Evolutionary conservation across 2,113 vertebrate genomes (phyloP).

Genomic region (Chaenocephalus aceratus): DNA sequence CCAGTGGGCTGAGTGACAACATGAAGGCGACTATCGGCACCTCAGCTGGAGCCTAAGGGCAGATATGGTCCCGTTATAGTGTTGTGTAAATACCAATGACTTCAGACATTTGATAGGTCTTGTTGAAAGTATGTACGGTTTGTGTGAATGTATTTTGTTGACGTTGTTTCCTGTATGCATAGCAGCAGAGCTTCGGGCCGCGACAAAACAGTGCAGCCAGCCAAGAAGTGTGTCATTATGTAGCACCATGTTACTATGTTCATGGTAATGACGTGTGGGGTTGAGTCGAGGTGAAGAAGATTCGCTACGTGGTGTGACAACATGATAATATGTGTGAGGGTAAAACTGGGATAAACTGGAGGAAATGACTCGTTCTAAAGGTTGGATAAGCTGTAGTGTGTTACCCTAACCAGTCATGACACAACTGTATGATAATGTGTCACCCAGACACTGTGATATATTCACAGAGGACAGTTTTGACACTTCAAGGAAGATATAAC

Average conservation of each 20-base stretch:
- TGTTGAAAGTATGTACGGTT: slow-evolving; percentile 3
- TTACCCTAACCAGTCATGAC: slow-evolving; percentile 16
- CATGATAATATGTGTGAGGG: slow-evolving; percentile 4
- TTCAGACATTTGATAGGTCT: slow-evolving; percentile 5
- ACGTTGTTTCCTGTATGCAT: background rate
- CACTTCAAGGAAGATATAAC: background rate
- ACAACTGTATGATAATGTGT: background rate
- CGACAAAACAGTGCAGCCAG: background rate
- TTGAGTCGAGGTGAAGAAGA: slow-evolving; percentile 32
- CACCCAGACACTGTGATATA: background rate
- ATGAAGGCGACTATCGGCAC: slow-evolving; percentile 11
- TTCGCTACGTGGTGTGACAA: slow-evolving; percentile 19
- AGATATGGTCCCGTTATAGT: background rate
- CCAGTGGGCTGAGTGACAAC: slow-evolving; percentile 24
- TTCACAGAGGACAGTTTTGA: background rate
- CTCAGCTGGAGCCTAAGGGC: background rate
- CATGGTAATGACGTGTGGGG: slow-evolving; percentile 30
- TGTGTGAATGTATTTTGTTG: background rate
- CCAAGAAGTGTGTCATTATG: slow-evolving; percentile 6
- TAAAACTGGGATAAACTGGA: background rate
- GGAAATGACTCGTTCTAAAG: slow-evolving; percentile 27
- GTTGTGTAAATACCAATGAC: slow-evolving; percentile 14
- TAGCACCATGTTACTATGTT: slow-evolving; percentile 26
- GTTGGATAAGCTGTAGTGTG: slow-evolving; percentile 8
- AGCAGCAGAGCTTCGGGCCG: background rate